A percentile compares a stretch with the other conserved stretches of the same genome.
Evolutionary conservation across 2,888 invertebrate species (phyloP).

Genomic region (Flabesymbios commensalis): DNA sequence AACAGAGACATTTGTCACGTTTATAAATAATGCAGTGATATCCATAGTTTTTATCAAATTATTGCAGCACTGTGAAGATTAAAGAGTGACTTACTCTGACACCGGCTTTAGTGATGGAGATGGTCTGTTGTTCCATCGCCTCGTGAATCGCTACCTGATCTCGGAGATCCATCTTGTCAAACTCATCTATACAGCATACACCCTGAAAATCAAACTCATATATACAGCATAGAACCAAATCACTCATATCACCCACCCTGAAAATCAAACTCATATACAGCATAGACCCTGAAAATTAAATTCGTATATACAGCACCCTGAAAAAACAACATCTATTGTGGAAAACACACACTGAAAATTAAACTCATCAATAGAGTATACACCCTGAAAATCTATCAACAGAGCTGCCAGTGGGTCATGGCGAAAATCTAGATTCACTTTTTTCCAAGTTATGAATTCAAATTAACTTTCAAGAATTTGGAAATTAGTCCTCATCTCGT

Average conservation of each 20-base stretch:
- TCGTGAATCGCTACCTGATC: slow-evolving; percentile 99
- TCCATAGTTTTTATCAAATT: not conserved
- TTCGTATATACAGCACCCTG: not conserved
- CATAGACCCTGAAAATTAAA: slow-evolving; percentile 67
- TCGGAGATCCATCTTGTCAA: slow-evolving; percentile 97
- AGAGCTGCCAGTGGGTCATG: too few species aligned
- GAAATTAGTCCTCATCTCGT: too few species aligned
- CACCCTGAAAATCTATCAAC: too few species aligned
- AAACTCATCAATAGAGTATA: too few species aligned
- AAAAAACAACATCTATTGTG: too few species aligned
- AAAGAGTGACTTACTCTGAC: slow-evolving; percentile 55
- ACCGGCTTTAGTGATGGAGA: slow-evolving; percentile 89
- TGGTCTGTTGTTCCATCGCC: slow-evolving; percentile 99
- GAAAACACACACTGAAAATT: too few species aligned
- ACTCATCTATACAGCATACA: slow-evolving; percentile 98
- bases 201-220: slow-evolving; percentile 75
- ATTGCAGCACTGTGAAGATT: not conserved
- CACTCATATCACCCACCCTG: slow-evolving; percentile 65
- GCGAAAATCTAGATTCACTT: too few species aligned
- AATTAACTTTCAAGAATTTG: too few species aligned
- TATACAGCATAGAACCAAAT: slow-evolving; percentile 79
- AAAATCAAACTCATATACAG: slow-evolving; percentile 81
- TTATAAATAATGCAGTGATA: not conserved
- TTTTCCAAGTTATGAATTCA: too few species aligned
- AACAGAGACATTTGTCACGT: too few species aligned